Base-by-base conservation (phyloP, 2,888 invertebrate genomes). In the Amblyjoppa fuscipennis region DNA sequence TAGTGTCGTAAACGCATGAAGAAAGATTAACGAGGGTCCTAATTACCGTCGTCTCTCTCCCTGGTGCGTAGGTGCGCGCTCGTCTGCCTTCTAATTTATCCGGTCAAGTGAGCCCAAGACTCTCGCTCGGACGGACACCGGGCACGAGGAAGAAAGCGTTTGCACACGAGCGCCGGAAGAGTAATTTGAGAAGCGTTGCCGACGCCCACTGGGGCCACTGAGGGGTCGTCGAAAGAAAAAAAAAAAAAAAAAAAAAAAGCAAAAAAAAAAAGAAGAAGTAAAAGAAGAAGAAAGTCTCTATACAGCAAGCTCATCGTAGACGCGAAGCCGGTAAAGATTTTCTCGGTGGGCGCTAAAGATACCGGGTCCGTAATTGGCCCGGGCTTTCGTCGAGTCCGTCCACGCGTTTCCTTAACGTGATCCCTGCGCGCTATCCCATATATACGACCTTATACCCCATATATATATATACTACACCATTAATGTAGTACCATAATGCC, bases 301-400 rank as follows among this genome's bases (percentile, higher is more conserved):
- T 20, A 41, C 20, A 61, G 38, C 45, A 41, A 51, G 68, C 53
- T 13, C 20, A 38, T 16, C 56, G 59, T 20, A 53, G 31, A 70
- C 45, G 78, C 41, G 66, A 31, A 61, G 59, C 45, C 53, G 41
- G 71, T 45, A 56, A 76, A 81, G 78, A 81, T 84, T 80, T 77
- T 73, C 69, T 34, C 56, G 51, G 59, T 76, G 38, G 66, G 74
- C 80, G 77, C 73, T 71, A 77, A 75, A 86, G 59, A 69, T 41
- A 20, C 53, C 56, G 53, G 66, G 70, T 45, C 84, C 28, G 84
- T 90, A 91, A 92, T 92, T 91, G 91, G 91, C 90, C 81, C 84
- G 87, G 89, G 89, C 88, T 88, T 90, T 91, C 91, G 89, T 91
- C 90, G 88, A 89, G 81, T 82, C 87, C 81, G 87, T 84, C 87